A percentile compares a stretch with the other conserved stretches of the same genome.
Conservation (phyloP, 2,113 vertebrate genomes). For the Carassius auratus region DNA sequence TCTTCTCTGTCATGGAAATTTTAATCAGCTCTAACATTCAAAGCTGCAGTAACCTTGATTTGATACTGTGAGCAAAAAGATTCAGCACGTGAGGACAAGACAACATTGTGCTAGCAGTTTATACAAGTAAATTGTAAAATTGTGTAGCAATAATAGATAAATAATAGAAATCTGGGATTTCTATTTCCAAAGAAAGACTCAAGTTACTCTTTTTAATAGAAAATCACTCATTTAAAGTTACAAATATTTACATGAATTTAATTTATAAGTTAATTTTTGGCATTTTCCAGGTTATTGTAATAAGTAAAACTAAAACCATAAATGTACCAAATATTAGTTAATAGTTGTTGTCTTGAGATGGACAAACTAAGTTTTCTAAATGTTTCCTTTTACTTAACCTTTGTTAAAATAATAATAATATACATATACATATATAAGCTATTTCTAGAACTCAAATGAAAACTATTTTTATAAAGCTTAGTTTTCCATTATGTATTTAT, state of each 20-base stretch:
- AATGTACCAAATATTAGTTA: background rate
- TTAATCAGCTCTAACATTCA: slow-evolving; percentile 17
- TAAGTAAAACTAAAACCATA: too few relatives aligned
- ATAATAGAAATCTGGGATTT: background rate
- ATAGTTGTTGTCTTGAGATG: background rate
- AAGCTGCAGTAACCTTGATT: background rate
- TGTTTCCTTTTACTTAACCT: background rate
- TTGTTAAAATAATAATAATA: too few relatives aligned
- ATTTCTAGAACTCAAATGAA: too few relatives aligned
- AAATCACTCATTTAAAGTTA: background rate
- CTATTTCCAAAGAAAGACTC: background rate
- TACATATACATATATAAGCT: too few relatives aligned
- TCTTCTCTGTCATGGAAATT: slow-evolving; percentile 1
- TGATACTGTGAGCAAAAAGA: background rate
- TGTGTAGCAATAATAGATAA: background rate
- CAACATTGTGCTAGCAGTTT: background rate
- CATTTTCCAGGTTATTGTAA: background rate
- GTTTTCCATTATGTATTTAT: background rate
- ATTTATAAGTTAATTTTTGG: background rate
- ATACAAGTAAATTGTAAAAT: background rate
- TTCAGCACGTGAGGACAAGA: slow-evolving; percentile 1
- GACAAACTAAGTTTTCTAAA: background rate
- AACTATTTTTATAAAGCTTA: background rate
- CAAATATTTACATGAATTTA: background rate
- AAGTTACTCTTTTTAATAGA: background rate